phyloP scores from a whole-genome alignment of 2,888 invertebrate genomes.

The Drosophila vallismaia region DNA sequence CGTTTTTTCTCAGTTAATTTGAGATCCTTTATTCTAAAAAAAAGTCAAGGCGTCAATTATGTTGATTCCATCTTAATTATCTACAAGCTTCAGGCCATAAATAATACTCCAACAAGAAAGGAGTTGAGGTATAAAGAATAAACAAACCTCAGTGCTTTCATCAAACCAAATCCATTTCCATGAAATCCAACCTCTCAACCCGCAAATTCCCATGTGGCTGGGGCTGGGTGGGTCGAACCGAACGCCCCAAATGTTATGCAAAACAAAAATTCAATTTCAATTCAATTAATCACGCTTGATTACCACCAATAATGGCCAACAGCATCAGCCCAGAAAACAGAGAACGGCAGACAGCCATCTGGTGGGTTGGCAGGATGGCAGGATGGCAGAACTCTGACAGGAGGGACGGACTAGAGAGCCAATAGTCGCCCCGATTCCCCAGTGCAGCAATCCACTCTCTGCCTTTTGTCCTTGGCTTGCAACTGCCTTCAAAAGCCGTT shows the following conservation, averaged over 20 bases:
- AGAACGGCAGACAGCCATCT: slow-evolving; percentile 7
- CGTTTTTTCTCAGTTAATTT: not conserved
- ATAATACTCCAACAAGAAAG: not conserved
- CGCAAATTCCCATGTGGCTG: not conserved
- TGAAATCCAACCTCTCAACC: not conserved
- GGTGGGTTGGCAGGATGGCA: slow-evolving; percentile 2
- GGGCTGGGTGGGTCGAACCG: not conserved
- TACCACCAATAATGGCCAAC: slow-evolving; percentile 47
- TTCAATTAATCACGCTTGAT: slow-evolving; percentile 55
- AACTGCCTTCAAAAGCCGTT: slow-evolving; percentile 42
- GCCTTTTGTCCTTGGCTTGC: slow-evolving; percentile 48
- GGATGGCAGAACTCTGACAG: slow-evolving; percentile 29
- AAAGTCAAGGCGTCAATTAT: slow-evolving; percentile 5
- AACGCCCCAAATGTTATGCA: slow-evolving; percentile 32
- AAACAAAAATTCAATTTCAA: slow-evolving; percentile 53
- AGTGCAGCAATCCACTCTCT: slow-evolving; percentile 21
- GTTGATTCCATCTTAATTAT: slow-evolving; percentile 3
- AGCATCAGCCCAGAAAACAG: slow-evolving; percentile 12
- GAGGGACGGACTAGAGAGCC: slow-evolving; percentile 7
- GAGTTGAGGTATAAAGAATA: not conserved
- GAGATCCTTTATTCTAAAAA: not conserved
- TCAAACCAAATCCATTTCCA: not conserved
- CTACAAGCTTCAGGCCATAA: not conserved
- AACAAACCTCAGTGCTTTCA: slow-evolving; percentile 2
- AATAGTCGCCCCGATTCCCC: slow-evolving; percentile 17